Evolutionary conservation across 2,113 vertebrate genomes (phyloP).

Genomic region (Phrynosoma blainvillii): DNA sequence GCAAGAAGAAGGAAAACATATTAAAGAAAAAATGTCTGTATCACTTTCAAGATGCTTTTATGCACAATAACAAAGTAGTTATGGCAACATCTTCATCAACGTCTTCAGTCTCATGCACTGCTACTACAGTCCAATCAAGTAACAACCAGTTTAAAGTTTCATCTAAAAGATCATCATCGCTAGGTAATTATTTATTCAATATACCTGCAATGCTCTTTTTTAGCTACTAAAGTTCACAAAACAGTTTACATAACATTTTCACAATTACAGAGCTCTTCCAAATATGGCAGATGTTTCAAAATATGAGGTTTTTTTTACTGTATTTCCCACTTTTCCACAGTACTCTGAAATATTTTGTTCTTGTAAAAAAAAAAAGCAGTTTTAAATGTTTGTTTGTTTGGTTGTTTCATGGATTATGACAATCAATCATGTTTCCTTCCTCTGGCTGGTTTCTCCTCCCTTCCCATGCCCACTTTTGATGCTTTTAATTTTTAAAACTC

Average conservation of each 20-base stretch:
- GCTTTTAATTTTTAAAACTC: too few species aligned
- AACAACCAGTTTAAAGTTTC: slow-evolving; percentile 92
- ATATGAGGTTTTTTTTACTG: too few species aligned
- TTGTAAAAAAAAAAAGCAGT: too few species aligned
- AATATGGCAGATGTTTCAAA: too few species aligned
- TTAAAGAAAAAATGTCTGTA: slow-evolving; percentile 98
- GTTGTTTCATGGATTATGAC: too few species aligned
- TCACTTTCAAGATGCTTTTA: slow-evolving; percentile 97
- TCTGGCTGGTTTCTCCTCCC: too few species aligned
- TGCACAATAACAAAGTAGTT: slow-evolving; percentile 92
- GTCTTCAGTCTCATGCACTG: slow-evolving; percentile 93
- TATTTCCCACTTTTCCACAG: too few species aligned
- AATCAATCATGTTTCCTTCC: too few species aligned
- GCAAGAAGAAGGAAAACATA: slow-evolving; percentile 89
- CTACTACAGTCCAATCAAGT: slow-evolving; percentile 97
- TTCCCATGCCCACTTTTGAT: too few species aligned
- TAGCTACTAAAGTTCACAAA: neutral
- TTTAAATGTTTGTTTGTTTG: too few species aligned
- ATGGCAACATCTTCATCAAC: slow-evolving; percentile 96
- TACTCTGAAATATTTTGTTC: too few species aligned
- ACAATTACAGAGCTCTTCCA: neutral
- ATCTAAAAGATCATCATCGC: slow-evolving; percentile 89
- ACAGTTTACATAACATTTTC: neutral
- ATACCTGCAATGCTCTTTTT: neutral
- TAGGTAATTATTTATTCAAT: slow-evolving; percentile 79